Evolutionary conservation across 2,888 invertebrate genomes (phyloP).

Genomic region (Tenthredo mesomela): DNA sequence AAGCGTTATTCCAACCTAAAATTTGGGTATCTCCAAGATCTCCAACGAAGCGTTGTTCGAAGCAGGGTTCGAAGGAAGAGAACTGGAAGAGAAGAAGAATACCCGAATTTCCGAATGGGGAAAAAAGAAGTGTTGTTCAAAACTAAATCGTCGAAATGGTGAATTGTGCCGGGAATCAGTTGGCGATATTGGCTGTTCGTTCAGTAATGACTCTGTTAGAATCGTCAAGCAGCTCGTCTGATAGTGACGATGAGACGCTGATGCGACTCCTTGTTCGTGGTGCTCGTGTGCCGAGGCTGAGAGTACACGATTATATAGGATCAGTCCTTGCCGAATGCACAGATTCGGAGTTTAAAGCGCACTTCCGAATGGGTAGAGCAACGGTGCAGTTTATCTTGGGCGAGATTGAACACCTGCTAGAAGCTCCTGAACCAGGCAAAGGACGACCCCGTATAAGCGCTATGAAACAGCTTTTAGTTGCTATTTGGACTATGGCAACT

Average conservation of each 20-base stretch:
- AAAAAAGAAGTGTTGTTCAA: background rate
- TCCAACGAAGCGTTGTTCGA: background rate
- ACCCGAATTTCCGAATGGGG: too few relatives aligned
- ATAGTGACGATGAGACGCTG: conserved; percentile 10
- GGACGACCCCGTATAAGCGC: conserved; percentile 25
- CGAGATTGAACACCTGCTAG: background rate
- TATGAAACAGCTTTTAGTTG: conserved; percentile 45
- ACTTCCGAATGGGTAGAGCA: conserved; percentile 1
- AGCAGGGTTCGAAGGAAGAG: background rate
- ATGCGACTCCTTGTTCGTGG: background rate
- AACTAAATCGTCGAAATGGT: background rate
- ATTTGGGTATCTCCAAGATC: too few relatives aligned
- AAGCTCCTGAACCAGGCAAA: background rate
- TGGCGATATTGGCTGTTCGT: background rate
- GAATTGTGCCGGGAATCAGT: background rate
- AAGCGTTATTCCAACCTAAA: too few relatives aligned
- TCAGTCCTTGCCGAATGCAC: background rate
- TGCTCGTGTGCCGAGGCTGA: background rate
- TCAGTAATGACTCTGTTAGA: background rate
- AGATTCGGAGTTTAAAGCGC: background rate
- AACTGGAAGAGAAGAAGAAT: background rate
- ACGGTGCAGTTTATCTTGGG: background rate
- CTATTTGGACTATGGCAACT: conserved; percentile 46
- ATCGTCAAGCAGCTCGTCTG: conserved; percentile 9
- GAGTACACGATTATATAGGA: background rate